Evolutionary conservation across 37 sponge, comb jelly and placozoan genomes (phyloP), one percentile per base, ranked within the genome.

Genomic region (Agelas oroides): DNA sequence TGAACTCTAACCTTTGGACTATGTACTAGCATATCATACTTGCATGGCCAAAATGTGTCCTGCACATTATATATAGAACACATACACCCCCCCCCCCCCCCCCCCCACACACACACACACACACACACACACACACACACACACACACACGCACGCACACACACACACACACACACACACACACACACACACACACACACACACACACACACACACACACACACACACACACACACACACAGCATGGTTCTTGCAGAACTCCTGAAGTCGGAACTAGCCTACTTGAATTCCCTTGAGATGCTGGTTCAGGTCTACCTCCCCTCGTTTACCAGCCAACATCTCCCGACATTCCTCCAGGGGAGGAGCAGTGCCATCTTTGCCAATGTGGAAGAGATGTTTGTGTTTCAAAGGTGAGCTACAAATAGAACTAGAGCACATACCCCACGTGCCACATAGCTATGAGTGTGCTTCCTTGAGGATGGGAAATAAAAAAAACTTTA

Each of bases 321-420:
- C 5, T 34, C 62, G 20, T 70, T 76, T 37, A 37, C 18, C 30
- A 28, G 46, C 53, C 71, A 19, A 1, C 73, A 92, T 61, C 39
- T 84, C 1, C 88, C 92, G 2, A 80, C 79, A 35, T 92, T 92
- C 70, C 66, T 92, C 20, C 63, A 58, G 54, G 81, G 78, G 14
- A 73, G 69, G 54, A 71, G 38, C 57, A 57, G 30, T 13, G 53
- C 59, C 1, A 59, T 92, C 38, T 84, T 92, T 33, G 75, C 80
- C 23, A 87, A 92, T 39, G 1, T 84, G 12, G 64, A 62, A 16
- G 70, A 87, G 1, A 41, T 92, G n/a, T 80, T 69, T 69, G 24
- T 14, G 6, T 71, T 92, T 41, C 92, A 92, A 53, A 84, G 76
- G 88, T 82, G 56, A 80, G 53, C 27, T 25, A 46, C 6, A 46